Percentiles rank a stretch among this genome's conserved stretches.
Conservation (phyloP, 2,113 vertebrate species). For the Paratilapia polleni region DNA sequence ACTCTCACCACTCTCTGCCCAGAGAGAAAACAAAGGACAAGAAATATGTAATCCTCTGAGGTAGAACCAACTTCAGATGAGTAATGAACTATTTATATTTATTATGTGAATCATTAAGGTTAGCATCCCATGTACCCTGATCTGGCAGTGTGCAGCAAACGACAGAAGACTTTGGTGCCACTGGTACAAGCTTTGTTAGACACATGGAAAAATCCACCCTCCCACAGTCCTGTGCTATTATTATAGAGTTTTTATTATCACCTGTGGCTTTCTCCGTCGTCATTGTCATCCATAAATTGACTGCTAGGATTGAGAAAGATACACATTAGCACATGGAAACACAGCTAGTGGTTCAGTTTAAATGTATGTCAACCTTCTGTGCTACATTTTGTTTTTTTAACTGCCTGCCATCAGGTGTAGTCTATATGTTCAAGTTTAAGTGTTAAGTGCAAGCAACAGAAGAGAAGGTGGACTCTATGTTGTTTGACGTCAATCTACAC, state of each 20-base stretch:
- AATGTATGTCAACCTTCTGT: not conserved
- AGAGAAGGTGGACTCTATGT: no score
- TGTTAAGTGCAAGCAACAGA: no score
- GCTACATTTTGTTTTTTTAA: no score
- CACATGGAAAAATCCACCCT: not conserved
- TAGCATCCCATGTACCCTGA: not conserved
- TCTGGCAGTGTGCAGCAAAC: not conserved
- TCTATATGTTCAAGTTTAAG: no score
- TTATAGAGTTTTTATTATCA: not conserved
- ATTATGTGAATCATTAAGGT: not conserved
- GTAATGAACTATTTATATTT: not conserved
- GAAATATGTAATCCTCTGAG: not conserved
- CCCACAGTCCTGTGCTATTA: not conserved
- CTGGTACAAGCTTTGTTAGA: not conserved
- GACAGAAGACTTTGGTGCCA: not conserved
- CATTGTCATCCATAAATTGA: conserved; percentile 78
- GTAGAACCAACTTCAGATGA: not conserved
- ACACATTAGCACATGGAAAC: not conserved
- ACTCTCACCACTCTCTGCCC: not conserved
- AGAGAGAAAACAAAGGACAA: not conserved
- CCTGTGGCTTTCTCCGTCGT: not conserved
- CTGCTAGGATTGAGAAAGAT: conserved; percentile 73
- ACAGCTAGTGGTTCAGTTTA: not conserved
- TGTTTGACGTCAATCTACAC: not conserved
- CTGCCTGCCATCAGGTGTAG: no score